Conservation (phyloP, 2,113 vertebrate genomes). For the Gallinago paraguaiae region DNA sequence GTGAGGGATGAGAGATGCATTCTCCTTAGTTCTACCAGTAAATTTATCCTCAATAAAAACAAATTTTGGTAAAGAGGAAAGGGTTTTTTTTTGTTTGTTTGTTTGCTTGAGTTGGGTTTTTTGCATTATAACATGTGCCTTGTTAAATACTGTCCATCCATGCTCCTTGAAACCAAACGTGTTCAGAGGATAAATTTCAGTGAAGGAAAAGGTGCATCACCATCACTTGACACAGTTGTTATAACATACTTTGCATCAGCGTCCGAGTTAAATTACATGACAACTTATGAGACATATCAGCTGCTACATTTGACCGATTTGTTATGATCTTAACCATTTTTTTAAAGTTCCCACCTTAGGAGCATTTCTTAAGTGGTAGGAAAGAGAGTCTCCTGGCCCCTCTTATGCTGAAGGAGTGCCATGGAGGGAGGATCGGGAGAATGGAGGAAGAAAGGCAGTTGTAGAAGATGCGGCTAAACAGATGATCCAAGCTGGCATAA, state of each 20-base stretch:
- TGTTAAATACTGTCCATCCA: not conserved
- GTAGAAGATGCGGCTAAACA: not conserved
- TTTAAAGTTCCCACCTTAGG: not conserved
- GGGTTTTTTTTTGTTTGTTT: not conserved
- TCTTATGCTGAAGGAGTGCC: not conserved
- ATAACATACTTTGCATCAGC: not conserved
- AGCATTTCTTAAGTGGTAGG: not conserved
- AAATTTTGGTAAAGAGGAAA: not conserved
- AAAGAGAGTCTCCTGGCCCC: not conserved
- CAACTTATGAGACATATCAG: not conserved
- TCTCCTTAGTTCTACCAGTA: not conserved
- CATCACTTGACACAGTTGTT: not conserved
- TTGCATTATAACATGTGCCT: rapidly evolving
- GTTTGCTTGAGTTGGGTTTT: not conserved
- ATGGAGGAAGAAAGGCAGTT: not conserved
- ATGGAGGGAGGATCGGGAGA: not conserved
- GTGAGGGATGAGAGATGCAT: not conserved
- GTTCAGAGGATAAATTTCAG: not conserved
- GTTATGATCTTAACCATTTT: not conserved
- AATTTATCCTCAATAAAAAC: not conserved
- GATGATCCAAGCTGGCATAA: not conserved
- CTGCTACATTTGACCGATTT: not conserved
- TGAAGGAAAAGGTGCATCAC: not conserved
- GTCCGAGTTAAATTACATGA: not conserved
- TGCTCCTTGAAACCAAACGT: not conserved